phyloP scores from a whole-genome alignment of 2,888 invertebrate genomes.

The Drosophila barbarae region DNA sequence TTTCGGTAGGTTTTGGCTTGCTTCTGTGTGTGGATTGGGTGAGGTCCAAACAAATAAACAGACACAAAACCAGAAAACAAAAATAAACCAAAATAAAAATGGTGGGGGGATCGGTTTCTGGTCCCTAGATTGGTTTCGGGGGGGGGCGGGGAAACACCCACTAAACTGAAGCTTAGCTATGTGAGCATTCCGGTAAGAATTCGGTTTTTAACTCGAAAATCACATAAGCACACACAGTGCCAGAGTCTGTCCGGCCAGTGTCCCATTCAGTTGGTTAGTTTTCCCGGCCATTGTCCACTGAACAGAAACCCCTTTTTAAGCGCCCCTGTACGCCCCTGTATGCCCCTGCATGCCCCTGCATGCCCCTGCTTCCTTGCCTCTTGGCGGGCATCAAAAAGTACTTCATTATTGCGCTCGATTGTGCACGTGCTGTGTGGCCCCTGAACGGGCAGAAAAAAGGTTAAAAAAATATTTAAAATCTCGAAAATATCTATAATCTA shows the following conservation, averaged over 20 bases:
- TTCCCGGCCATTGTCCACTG: conserved; percentile 30
- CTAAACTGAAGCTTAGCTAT: conserved; percentile 9
- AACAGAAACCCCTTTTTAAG: neutral
- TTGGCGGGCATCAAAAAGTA: conserved; percentile 61
- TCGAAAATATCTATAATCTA: neutral
- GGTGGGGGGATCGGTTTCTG: conserved; percentile 12
- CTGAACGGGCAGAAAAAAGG: conserved; percentile 4
- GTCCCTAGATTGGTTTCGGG: conserved; percentile 1
- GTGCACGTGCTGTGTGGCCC: conserved; percentile 47
- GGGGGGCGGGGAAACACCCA: neutral
- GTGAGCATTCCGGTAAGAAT: conserved; percentile 49
- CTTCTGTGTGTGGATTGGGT: neutral
- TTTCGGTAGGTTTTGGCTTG: neutral
- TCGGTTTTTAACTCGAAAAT: conserved; percentile 65
- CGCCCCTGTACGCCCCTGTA: neutral
- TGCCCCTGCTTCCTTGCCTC: conserved; percentile 21
- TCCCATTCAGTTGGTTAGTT: conserved; percentile 20
- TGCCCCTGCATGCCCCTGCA: neutral
- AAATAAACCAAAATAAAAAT: conserved; percentile 29
- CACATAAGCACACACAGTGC: conserved; percentile 51
- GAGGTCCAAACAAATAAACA: conserved; percentile 59
- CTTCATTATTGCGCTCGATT: conserved; percentile 76
- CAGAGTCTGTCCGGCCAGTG: conserved; percentile 2
- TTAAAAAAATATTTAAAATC: neutral
- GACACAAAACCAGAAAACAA: conserved; percentile 39